These are phyloP conservation scores for Craterocephalus amniculus DNA, from an alignment of 2,797 vertebrate genomes.

Conservation along the genomic window DNA sequence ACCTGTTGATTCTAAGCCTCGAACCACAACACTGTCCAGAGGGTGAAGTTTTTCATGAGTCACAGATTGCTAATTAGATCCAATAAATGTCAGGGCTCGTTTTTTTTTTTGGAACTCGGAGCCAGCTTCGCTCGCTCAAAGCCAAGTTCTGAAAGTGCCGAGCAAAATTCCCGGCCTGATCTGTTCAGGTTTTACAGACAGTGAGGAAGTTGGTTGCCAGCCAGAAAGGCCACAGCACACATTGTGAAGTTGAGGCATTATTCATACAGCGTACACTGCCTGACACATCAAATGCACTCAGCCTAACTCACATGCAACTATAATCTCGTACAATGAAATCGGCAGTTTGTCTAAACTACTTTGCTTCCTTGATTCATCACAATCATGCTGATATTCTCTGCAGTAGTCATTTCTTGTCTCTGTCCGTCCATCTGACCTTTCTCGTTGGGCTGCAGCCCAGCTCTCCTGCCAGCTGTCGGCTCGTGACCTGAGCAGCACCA, in stretches of 20 bases:
- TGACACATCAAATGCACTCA: constrained; percentile 25
- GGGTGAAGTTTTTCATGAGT: constrained; percentile 3
- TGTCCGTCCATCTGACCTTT: constrained; percentile 42
- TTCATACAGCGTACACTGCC: constrained; percentile 31
- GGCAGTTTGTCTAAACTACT: constrained; percentile 35
- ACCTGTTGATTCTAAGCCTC: constrained; percentile 36
- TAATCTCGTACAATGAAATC: constrained; percentile 32
- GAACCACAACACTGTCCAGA: constrained; percentile 7
- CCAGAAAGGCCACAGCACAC: constrained; percentile 30
- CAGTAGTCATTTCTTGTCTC: constrained; percentile 14
- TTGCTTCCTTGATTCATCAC: constrained; percentile 17
- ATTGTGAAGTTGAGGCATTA: constrained; percentile 38
- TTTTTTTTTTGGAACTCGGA: constrained; percentile 13
- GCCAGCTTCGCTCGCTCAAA: constrained; percentile 10
- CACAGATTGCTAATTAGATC: constrained; percentile 52
- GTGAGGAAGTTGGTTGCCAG: constrained; percentile 20
- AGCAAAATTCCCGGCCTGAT: constrained; percentile 46
- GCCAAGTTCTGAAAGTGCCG: constrained; percentile 52
- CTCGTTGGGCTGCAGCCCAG: constrained; percentile 77
- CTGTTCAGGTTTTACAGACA: constrained; percentile 33
- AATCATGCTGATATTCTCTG: constrained; percentile 5
- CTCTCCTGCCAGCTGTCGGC: constrained; percentile 86
- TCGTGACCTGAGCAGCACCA: constrained; percentile 83
- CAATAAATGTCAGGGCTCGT: constrained; percentile 59
- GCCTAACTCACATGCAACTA: constrained; percentile 19